Percentiles rank a stretch among this genome's conserved stretches.
Evolutionary conservation across 2,888 invertebrate genomes (phyloP).

Genomic region (Lysandra bellargus): DNA sequence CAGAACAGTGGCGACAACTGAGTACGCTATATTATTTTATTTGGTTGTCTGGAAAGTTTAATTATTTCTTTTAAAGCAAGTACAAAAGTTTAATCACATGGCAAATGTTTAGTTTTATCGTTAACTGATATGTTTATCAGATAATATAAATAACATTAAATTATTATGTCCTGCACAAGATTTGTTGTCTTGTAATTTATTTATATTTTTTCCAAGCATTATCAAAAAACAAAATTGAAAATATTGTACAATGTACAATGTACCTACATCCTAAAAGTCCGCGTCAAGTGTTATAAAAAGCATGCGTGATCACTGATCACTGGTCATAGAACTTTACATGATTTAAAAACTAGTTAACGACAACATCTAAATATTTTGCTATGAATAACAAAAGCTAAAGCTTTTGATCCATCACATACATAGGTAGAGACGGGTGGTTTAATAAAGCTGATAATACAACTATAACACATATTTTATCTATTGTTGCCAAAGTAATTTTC

Average conservation of each 20-base stretch:
- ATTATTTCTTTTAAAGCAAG: no score
- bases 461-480: not conserved
- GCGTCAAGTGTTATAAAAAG: no score
- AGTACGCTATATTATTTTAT: no score
- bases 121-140: not conserved
- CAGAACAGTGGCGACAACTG: no score
- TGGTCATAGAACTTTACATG: no score
- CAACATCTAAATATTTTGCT: no score
- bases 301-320: no score
- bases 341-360: no score
- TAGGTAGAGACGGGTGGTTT: not conserved
- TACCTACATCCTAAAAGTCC: no score
- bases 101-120: slow-evolving; percentile 2
- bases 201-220: not conserved
- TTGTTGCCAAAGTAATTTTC: slow-evolving; percentile 27
- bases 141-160: not conserved
- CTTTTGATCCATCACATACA: not conserved
- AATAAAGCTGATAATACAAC: not conserved
- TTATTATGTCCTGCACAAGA: not conserved
- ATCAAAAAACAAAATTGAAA: no score
- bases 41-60: no score
- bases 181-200: not conserved
- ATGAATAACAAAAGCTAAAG: not conserved
- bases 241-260: no score
- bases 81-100: not conserved